Evolutionary conservation across 2,888 invertebrate genomes (phyloP), one percentile per base, ranked within the genome.

Genomic region (Apamea crenata): DNA sequence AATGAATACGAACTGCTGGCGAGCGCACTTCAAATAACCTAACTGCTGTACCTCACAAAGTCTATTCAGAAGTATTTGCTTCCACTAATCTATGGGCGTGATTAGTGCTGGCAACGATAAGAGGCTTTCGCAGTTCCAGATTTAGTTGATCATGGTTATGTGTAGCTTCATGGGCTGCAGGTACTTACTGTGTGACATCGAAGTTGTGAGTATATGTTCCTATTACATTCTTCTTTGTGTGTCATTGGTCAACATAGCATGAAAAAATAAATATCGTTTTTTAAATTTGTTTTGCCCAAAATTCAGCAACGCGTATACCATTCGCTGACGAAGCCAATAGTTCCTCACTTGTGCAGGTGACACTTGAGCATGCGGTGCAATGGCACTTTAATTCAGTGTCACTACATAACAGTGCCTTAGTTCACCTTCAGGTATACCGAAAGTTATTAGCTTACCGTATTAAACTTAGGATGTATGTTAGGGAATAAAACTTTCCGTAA

Each of bases 1-100:
- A 86, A 88, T 88, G 80, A 82, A 88, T 83, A 87, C 77, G 77
- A 76, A 84, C 66, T 56, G 44, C 59, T 66, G 36, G 65, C 65
- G 61, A 70, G 70, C 66, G 50, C 65, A 81, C 83, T 84, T 82
- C 79, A 79, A 83, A 85, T 80, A 80, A 84, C 77, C 75, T 78
- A 82, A 84, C 79, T 78, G 77, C 75, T 73, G 73, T 81, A 82
- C 69, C 77, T 56, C 74, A 84, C 83, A 86, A 79, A 88, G 82
- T 76, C 47, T 21, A 53, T 74, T 44, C 21, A 74, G 50, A 67
- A 77, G 65, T 86, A 73, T 71, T 71, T 65, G n/a, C 10, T 72
- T 76, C 32, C 40, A 18, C 21, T 72, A 69, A 78, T 77, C 40
- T 78, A 74, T 74, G 16, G 44, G 44, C 16, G 36, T 61, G n/a